Conservation (phyloP, 2,797 vertebrate genomes). For the Chiloscyllium punctatum region DNA sequence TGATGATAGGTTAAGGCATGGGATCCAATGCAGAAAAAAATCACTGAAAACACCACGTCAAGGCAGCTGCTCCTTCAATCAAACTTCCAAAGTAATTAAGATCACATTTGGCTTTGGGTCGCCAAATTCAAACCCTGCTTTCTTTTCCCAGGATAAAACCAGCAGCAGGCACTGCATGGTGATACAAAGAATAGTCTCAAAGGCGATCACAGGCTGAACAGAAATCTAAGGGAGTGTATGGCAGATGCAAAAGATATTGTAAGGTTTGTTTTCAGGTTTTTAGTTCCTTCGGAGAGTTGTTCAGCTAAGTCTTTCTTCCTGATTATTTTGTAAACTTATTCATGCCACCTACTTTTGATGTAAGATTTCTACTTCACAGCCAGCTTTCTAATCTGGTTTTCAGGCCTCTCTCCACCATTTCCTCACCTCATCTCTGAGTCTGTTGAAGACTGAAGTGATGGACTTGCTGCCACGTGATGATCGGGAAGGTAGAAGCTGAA, state of each 20-base stretch:
- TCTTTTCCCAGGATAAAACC: background rate
- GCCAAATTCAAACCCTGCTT: background rate
- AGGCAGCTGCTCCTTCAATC: background rate
- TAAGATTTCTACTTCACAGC: background rate
- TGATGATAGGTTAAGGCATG: background rate
- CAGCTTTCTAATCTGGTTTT: too few species aligned
- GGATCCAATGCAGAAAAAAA: background rate
- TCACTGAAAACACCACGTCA: background rate
- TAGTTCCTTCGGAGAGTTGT: background rate
- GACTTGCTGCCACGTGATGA: background rate
- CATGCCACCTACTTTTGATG: background rate
- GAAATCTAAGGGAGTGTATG: background rate
- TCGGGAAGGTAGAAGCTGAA: background rate
- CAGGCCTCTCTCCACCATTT: background rate
- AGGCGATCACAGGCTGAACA: background rate
- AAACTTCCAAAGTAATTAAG: background rate
- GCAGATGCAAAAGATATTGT: too few species aligned
- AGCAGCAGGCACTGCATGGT: background rate
- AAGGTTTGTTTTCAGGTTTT: background rate
- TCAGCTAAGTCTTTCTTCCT: background rate
- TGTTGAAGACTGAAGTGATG: background rate
- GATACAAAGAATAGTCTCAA: background rate
- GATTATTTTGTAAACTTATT: background rate
- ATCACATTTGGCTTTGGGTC: background rate
- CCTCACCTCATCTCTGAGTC: background rate